Evolutionary conservation across 1,140 invertebrate genomes (phyloP).

Genomic region (Medauroidea extradentata): DNA sequence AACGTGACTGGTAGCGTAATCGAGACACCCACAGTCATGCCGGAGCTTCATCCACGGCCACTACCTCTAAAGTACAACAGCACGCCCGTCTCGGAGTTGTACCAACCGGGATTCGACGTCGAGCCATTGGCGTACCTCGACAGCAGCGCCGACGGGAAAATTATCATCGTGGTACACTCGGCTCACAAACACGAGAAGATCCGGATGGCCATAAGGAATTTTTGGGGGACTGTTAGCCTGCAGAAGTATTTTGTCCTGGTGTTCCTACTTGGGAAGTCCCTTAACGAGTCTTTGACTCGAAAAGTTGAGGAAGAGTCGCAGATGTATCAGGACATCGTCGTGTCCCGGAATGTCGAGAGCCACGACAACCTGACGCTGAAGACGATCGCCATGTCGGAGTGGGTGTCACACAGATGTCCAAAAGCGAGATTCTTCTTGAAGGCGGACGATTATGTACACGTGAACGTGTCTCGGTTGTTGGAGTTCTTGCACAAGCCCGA

Average conservation of each 20-base stretch:
- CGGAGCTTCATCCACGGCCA: too few species aligned
- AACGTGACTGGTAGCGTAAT: too few species aligned
- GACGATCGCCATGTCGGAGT: constrained; percentile 79
- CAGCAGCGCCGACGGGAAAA: constrained; percentile 54
- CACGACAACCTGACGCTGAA: constrained; percentile 86
- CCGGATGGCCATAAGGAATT: constrained; percentile 72
- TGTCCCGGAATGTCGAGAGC: constrained; percentile 73
- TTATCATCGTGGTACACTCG: constrained; percentile 76
- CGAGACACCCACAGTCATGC: too few species aligned
- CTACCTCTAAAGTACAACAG: too few species aligned
- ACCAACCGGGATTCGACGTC: too few species aligned
- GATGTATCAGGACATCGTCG: constrained; percentile 72
- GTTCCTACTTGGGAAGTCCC: constrained; percentile 37
- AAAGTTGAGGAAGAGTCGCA: constrained; percentile 59
- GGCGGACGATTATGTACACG: constrained; percentile 90
- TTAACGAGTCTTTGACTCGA: constrained; percentile 41
- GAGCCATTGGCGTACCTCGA: constrained; percentile 49
- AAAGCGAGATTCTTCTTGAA: constrained; percentile 71
- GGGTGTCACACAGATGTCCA: constrained; percentile 73
- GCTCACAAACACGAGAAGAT: constrained; percentile 67
- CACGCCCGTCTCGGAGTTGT: too few species aligned
- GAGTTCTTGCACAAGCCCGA: constrained; percentile 60
- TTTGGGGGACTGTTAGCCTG: constrained; percentile 76
- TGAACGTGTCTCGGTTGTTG: constrained; percentile 73
- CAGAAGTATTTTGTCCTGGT: constrained; percentile 58